Evolutionary conservation across 2,888 invertebrate species (phyloP), one percentile per base, ranked within the genome.

Genomic region (Scaptomyza polygonia): DNA sequence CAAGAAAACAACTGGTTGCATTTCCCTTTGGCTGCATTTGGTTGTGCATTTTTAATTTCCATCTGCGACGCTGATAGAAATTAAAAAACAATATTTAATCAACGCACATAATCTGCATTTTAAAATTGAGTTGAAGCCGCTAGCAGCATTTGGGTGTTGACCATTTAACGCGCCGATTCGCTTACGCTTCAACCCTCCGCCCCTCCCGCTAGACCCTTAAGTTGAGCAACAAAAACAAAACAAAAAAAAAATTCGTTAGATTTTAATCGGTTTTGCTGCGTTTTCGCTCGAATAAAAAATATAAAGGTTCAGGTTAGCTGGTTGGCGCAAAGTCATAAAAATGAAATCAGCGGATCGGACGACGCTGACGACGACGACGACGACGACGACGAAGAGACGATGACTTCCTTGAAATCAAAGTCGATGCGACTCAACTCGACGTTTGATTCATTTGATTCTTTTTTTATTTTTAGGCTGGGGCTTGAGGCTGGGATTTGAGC

Each of bases 81-180:
- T 87, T 82, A 87, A 87, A 87, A 87, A 87, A 82, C 82, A 74
- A 87, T 87, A 85, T 85, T 86, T 86, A 86, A 86, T 86, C 86
- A 77, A 76, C 79, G 80, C 80, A 88, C 88, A 82, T 85, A 82
- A 86, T 86, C 86, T 87, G 86, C 83, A 86, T 86, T 86, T 86
- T 78, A 82, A 86, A 68, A 77, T 79, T 64, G 44, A 47, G 48
- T 9, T 40, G 62, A 16, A 30, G 36, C 63, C 53, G 21, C 32
- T 29, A 71, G 59, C 76, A 39, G 57, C 30, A 42, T 69, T 39
- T 86, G 86, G 86, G 86, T 85, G 86, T 87, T 87, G 82, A 86
- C 88, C 86, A 88, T 79, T 86, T 86, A 88, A 88, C 86, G 87
- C 86, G 82, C 40, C 56, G 29, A 40, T 39, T 34, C 32, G 51